These are phyloP conservation scores for Homalodisca vitripennis DNA, from an alignment of 1,140 invertebrate species.

Conservation along the genomic window DNA sequence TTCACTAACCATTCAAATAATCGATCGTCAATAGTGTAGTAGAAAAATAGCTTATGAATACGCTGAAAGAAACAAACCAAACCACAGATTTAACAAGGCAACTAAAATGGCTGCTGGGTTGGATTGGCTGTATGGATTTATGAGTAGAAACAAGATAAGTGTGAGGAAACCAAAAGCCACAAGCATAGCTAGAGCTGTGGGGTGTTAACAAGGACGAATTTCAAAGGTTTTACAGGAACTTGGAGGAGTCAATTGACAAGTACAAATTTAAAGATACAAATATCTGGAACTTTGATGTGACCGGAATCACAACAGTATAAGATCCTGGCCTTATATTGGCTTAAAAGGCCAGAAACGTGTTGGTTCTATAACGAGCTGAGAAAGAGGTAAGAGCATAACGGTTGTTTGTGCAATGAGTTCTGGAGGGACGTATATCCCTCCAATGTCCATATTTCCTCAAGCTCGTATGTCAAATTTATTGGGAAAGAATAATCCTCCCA, in stretches of 20 bases:
- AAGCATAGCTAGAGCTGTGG: slow-evolving; percentile 36
- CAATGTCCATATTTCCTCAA: slow-evolving; percentile 48
- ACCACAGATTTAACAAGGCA: slow-evolving; percentile 35
- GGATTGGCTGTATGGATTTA: slow-evolving; percentile 41
- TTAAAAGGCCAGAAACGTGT: slow-evolving; percentile 34
- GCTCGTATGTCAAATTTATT: slow-evolving; percentile 39
- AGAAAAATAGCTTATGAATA: slow-evolving; percentile 41
- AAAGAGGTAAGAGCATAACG: slow-evolving; percentile 44
- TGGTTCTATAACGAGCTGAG: too few species aligned
- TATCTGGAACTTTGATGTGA: slow-evolving; percentile 49
- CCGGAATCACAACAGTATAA: slow-evolving; percentile 46
- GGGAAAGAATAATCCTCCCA: slow-evolving; percentile 42
- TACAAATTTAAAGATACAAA: slow-evolving; percentile 22
- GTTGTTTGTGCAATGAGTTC: slow-evolving; percentile 42
- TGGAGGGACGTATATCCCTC: slow-evolving; percentile 45
- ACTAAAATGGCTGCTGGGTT: slow-evolving; percentile 39
- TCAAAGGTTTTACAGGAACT: slow-evolving; percentile 44
- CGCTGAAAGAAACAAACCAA: slow-evolving; percentile 38
- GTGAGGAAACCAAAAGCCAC: slow-evolving; percentile 41
- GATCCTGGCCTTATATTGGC: slow-evolving; percentile 36
- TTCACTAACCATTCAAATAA: too few species aligned
- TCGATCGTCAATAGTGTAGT: too few species aligned
- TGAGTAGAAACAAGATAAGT: slow-evolving; percentile 34
- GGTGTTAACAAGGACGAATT: slow-evolving; percentile 35
- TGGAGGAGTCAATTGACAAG: slow-evolving; percentile 41